phyloP scores from a whole-genome alignment of 2,888 invertebrate species.

The Formica aserva region DNA sequence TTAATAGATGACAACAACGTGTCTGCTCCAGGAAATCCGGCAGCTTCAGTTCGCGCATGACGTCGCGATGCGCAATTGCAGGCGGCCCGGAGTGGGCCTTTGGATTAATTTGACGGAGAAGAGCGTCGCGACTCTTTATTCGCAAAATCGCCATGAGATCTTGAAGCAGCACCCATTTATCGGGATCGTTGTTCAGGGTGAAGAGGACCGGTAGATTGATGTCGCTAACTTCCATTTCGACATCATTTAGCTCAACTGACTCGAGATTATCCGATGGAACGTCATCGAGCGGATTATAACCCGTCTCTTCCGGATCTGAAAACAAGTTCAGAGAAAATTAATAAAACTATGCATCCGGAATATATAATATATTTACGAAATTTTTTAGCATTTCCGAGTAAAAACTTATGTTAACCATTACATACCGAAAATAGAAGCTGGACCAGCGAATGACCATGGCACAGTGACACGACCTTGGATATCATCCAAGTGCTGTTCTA shows the following conservation, averaged over 20 bases:
- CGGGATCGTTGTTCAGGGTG: conserved; percentile 88
- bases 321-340: neutral
- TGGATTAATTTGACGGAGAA: conserved; percentile 90
- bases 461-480: conserved; percentile 89
- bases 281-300: conserved; percentile 88
- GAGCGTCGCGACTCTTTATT: conserved; percentile 93
- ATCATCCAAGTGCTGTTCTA: conserved; percentile 90
- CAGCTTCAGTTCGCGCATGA: conserved; percentile 91
- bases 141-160: conserved; percentile 92
- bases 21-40: conserved; percentile 93
- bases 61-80: conserved; percentile 85
- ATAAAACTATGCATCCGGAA: neutral
- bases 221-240: conserved; percentile 94
- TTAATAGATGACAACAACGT: conserved; percentile 92
- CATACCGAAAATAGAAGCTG: conserved; percentile 87
- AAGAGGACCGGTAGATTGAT: conserved; percentile 93
- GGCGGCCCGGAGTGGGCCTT: conserved; percentile 87
- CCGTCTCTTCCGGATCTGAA: conserved; percentile 84
- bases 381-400: neutral
- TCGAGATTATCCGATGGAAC: conserved; percentile 86
- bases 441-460: conserved; percentile 90
- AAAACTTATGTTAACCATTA: neutral
- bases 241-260: conserved; percentile 87
- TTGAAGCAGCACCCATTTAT: conserved; percentile 93
- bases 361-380: neutral